Evolutionary conservation across 1,140 invertebrate species (phyloP).

Genomic region (Procambarus clarkii): DNA sequence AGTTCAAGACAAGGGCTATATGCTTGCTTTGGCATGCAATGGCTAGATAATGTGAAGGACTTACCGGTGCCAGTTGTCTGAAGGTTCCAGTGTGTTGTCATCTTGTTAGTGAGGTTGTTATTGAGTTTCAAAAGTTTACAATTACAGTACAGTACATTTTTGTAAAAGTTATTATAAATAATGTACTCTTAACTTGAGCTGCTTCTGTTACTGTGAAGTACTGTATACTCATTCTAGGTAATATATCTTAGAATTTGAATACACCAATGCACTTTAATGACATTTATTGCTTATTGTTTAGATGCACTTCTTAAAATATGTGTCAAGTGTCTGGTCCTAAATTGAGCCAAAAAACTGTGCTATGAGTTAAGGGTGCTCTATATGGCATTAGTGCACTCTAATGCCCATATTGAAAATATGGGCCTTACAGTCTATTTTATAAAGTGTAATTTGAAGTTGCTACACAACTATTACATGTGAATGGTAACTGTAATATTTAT

Average conservation of each 20-base stretch:
- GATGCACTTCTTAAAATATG: neutral
- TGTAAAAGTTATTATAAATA: neutral
- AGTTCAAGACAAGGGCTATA: conserved; percentile 68
- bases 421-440: neutral
- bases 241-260: neutral
- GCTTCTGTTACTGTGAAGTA: neutral
- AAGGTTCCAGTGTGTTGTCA: neutral
- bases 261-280: neutral
- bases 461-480: neutral
- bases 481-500: neutral
- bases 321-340: neutral
- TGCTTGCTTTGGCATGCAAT: conserved; percentile 71
- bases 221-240: neutral
- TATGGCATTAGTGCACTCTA: neutral
- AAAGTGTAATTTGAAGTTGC: neutral
- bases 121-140: neutral
- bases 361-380: neutral
- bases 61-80: neutral
- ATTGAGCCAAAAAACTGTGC: neutral
- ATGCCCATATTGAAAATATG: neutral
- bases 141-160: neutral
- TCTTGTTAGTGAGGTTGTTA: neutral
- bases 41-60: conserved; percentile 50
- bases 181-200: neutral
- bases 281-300: neutral